Percentiles rank a stretch among this genome's conserved stretches.
Evolutionary conservation across 2,888 invertebrate species (phyloP).

Genomic region (Macaria liturata): DNA sequence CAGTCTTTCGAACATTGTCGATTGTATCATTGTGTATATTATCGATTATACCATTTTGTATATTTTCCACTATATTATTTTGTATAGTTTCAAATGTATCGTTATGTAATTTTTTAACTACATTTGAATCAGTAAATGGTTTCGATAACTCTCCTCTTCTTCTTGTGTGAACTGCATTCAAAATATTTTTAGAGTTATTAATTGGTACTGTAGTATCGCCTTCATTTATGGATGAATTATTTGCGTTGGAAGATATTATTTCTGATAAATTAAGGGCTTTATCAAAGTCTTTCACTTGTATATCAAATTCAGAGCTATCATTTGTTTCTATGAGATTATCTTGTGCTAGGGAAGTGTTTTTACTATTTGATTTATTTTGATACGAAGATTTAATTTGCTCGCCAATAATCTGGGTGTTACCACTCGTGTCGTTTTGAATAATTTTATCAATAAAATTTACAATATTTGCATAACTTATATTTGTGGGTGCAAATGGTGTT

Average conservation of each 20-base stretch:
- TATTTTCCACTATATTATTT: neutral
- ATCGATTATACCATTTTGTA: too few species aligned
- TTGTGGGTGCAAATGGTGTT: too few species aligned
- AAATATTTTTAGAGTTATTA: neutral
- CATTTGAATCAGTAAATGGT: neutral
- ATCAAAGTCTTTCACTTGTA: neutral
- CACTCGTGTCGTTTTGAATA: too few species aligned
- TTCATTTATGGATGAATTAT: neutral
- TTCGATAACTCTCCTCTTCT: neutral
- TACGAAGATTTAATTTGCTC: too few species aligned
- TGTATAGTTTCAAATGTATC: neutral
- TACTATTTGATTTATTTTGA: too few species aligned
- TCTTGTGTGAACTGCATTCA: neutral
- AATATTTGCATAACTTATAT: too few species aligned
- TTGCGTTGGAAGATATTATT: neutral
- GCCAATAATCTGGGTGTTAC: too few species aligned
- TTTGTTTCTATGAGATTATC: neutral
- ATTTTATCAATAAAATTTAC: too few species aligned
- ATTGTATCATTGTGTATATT: neutral
- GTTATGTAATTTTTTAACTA: neutral
- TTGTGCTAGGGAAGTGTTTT: too few species aligned
- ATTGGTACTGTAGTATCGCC: neutral
- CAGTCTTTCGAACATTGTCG: neutral
- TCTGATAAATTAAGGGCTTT: neutral
- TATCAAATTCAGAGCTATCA: conserved; percentile 7